A percentile compares a stretch with the other conserved stretches of the same genome.
Evolutionary conservation across 1,140 invertebrate genomes (phyloP).

Genomic region (Acromyrmex charruanus): DNA sequence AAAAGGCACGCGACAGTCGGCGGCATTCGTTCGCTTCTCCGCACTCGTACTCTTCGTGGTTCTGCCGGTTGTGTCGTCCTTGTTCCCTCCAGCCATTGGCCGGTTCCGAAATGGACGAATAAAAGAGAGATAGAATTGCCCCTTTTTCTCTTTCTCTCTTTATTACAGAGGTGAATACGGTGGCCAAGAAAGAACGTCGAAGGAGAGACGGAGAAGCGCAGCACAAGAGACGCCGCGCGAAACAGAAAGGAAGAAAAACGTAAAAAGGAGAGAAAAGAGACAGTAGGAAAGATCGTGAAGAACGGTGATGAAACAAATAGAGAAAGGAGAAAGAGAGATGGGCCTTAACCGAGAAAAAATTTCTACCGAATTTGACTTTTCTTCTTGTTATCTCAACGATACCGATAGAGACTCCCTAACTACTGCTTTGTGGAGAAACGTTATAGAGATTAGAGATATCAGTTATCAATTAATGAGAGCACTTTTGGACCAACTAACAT

Average conservation of each 20-base stretch:
- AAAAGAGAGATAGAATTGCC: slow-evolving; percentile 64
- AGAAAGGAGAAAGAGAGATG: neutral
- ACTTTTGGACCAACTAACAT: slow-evolving; percentile 77
- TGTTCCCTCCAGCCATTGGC: slow-evolving; percentile 67
- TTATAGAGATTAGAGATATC: slow-evolving; percentile 81
- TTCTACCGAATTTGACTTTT: slow-evolving; percentile 12
- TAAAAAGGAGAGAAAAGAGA: slow-evolving; percentile 60
- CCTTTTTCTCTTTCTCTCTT: slow-evolving; percentile 33
- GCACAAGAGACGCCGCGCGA: slow-evolving; percentile 31
- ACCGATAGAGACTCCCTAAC: neutral
- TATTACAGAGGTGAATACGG: slow-evolving; percentile 40
- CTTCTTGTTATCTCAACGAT: neutral
- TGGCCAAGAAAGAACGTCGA: slow-evolving; percentile 64
- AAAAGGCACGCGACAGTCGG: slow-evolving; percentile 78
- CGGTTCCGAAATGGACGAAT: slow-evolving; percentile 70
- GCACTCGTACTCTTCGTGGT: slow-evolving; percentile 57
- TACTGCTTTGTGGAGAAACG: slow-evolving; percentile 58
- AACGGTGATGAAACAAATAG: neutral
- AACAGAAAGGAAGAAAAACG: slow-evolving; percentile 28
- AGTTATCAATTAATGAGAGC: slow-evolving; percentile 84
- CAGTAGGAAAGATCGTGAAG: slow-evolving; percentile 38
- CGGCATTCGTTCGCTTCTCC: slow-evolving; percentile 67
- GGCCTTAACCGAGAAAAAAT: neutral
- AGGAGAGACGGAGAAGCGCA: slow-evolving; percentile 48
- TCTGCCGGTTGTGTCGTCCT: slow-evolving; percentile 56